These are phyloP conservation scores for Setipinna tenuifilis DNA, from an alignment of 2,797 vertebrate genomes.

Conservation along the genomic window DNA sequence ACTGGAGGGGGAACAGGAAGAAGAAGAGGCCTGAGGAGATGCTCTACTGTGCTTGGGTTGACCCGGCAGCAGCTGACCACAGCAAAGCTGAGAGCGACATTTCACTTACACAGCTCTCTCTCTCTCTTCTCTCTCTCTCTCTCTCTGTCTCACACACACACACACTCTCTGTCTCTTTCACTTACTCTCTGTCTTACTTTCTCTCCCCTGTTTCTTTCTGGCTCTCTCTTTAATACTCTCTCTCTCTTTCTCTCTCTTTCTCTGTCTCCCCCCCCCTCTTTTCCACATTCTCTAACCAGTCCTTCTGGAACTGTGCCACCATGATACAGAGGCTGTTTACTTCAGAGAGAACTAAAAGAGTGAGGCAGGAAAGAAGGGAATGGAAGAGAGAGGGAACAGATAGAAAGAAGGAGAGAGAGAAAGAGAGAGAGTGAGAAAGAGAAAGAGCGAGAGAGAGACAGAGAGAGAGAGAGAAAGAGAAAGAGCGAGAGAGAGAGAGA, in stretches of 20 bases:
- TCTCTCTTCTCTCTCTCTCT: conserved; percentile 38
- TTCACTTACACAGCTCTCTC: conserved; percentile 18
- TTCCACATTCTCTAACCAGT: conserved; percentile 44
- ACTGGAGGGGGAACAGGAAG: neutral
- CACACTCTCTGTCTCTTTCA: conserved; percentile 11
- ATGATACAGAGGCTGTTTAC: neutral
- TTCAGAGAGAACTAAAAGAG: conserved; percentile 16
- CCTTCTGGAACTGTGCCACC: conserved; percentile 10
- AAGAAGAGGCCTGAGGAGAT: neutral
- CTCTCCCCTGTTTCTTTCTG: neutral
- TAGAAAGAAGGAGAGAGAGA: too few species aligned
- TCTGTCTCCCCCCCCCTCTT: conserved; percentile 50
- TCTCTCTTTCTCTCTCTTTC: conserved; percentile 39
- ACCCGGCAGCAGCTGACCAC: neutral
- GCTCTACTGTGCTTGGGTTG: neutral
- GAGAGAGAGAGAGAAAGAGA: conserved; percentile 14
- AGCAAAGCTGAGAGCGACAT: neutral
- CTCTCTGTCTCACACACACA: neutral
- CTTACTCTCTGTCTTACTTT: conserved; percentile 12
- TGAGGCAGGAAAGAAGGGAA: neutral
- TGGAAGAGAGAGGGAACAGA: neutral
- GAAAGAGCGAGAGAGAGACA: neutral
- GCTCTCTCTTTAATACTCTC: conserved; percentile 21
- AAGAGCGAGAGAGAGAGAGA: conserved; percentile 28
- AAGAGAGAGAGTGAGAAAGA: neutral